These are phyloP conservation scores for Manis crassicaudata DNA, from an alignment of 2,797 vertebrate species.

Conservation along the genomic window DNA sequence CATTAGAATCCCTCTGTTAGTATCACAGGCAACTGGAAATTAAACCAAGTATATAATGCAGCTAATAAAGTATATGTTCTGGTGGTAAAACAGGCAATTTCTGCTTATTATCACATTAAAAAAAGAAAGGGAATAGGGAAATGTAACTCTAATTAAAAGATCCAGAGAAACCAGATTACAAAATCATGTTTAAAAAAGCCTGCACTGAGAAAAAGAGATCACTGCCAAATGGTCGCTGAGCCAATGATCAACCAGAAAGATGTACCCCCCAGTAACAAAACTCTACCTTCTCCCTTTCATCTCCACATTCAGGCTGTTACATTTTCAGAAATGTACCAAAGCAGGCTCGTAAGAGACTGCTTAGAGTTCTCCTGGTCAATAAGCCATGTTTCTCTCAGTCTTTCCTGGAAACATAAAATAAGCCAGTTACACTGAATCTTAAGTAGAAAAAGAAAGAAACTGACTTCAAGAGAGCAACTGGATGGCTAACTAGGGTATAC, in stretches of 20 bases:
- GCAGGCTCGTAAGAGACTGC: background rate
- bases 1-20: slow-evolving; percentile 76
- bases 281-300: background rate
- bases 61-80: slow-evolving; percentile 81
- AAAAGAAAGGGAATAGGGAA: slow-evolving; percentile 9
- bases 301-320: background rate
- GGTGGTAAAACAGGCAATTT: slow-evolving; percentile 76
- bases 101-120: slow-evolving; percentile 66
- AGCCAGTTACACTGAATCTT: background rate
- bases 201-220: background rate
- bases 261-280: background rate
- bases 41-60: slow-evolving; percentile 82
- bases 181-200: slow-evolving; percentile 16
- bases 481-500: background rate
- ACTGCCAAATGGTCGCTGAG: background rate
- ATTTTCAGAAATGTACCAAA: background rate
- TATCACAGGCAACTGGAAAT: slow-evolving; percentile 82
- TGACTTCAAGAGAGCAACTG: background rate
- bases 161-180: slow-evolving; percentile 18
- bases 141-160: slow-evolving; percentile 44
- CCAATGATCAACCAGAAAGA: background rate
- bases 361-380: background rate
- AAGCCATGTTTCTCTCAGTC: background rate
- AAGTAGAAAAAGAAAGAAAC: background rate
- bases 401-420: background rate